Base-by-base conservation (phyloP, 2,797 vertebrate species). In the Rhynchonycteris naso region DNA sequence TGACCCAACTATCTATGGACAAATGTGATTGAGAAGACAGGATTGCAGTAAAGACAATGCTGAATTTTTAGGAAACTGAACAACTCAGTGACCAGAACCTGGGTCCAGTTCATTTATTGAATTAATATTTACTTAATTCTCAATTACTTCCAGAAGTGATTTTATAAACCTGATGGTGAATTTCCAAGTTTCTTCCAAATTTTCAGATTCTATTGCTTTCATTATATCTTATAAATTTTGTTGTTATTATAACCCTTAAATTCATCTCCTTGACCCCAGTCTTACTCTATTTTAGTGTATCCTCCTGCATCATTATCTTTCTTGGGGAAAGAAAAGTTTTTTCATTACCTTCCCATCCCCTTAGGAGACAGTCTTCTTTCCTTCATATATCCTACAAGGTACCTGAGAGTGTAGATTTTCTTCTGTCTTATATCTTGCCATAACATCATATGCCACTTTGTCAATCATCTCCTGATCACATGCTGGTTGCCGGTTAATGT, bases 31-130 rank as follows among this genome's bases (percentile, higher is more conserved):
- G 13, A 19, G 3, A 30, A 80, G 28, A 80, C 50, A 88, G 15
- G 21, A 65, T 19, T 68, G 35, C 26, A 33, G 76, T 76, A 56
- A 74, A 87, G 35, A 75, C 71, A 69, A 78, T 63, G 21, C 28
- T 95, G 33, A 82, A 9, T 18, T 76, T 93, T 92, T 38, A 30
- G 15, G n/a, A 94, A 93, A 78, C 3, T 24, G 11, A 80, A n/a
- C 35, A 89, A 2, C 10, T 68, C 18, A 2, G 56, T 85, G 35
- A 28, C 5, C 1, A 71, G 9, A 1, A 58, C 66, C 80, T 56
- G 0, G 87, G 13, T 72, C 15, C 22, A 47, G 76, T 93, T 69
- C 0, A 22, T 56, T 90, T 54, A 81, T 66, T 93, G 38, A 90
- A 71, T 83, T 92, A 47, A 74, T 35, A 43, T 26, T 86, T 66